Conservation (phyloP, 2,113 vertebrate genomes). For the Cephalopterus ornatus region DNA sequence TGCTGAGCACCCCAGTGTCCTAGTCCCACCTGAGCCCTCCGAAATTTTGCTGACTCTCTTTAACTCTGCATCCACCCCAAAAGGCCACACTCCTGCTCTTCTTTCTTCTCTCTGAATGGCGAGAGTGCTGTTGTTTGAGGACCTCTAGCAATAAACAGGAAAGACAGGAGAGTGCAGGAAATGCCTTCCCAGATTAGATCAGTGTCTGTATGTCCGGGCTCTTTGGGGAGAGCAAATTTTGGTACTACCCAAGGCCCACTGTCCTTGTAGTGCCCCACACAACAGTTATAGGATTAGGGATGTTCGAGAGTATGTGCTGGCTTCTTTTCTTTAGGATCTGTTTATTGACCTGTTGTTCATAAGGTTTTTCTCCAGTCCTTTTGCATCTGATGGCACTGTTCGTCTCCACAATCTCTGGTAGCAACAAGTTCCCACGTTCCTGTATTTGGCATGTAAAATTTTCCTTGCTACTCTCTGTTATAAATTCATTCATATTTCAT, state of each 20-base stretch:
- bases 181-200: not conserved
- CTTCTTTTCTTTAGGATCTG: not conserved
- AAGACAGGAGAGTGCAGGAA: not conserved
- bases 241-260: not conserved
- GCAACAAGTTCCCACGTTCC: not conserved
- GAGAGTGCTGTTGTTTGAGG: not conserved
- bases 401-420: not conserved
- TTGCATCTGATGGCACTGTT: not conserved
- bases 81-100: not conserved
- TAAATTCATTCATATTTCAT: not conserved
- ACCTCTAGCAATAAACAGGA: not conserved
- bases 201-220: not conserved
- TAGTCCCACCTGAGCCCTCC: not conserved
- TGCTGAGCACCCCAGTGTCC: not conserved
- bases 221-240: not conserved
- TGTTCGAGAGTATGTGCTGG: accelerated
- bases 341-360: not conserved
- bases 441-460: not conserved
- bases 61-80: not conserved
- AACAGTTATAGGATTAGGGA: not conserved
- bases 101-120: not conserved
- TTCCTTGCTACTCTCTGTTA: not conserved
- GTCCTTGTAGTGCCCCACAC: no score
- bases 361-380: not conserved
- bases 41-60: not conserved